Base-by-base conservation (phyloP, 2,113 vertebrate genomes). In the Sterna hirundo region DNA sequence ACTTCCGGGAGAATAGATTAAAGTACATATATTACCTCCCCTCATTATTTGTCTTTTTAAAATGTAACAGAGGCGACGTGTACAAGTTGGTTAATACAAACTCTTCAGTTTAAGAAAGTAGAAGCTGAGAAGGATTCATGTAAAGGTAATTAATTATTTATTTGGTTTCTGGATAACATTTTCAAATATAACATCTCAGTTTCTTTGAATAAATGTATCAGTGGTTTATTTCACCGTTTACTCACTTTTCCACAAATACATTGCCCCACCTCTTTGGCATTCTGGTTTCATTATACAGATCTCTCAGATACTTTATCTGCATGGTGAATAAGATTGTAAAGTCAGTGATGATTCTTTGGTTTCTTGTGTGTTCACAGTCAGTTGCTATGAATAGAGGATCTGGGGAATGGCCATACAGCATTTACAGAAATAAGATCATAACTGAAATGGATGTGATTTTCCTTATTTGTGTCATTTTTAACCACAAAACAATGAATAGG, bases 111-210 rank as follows among this genome's bases (percentile, higher is more conserved):
- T 92, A 94, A 94, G 69, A 96, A 96, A 82, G 76, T 23, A 97
- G 96, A 95, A 97, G 40, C 47, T 89, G 94, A 96, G 80, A 96
- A 84, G 47, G 94, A 97, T 96, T 86, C 36, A 49, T 84, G 61
- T 30, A 36, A 94, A 94, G 40, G 52, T 88, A 88, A 71, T 38
- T 88, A 94, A 90, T 95, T 86, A n/a, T 57, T 89, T 64, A 44
- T 40, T 94, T 86, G 11, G 25, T 89, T 95, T 95, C 88, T 72
- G 54, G 76, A 83, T 72, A 93, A 75, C 55, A 57, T 85, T 86
- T 91, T 78, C 27, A 92, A 96, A 90, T 44, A 57, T 27, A 93
- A 68, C 44, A 68, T 87, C 82, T 96, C 76, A 18, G 40, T 83
- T 91, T 91, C 89, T 91, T 89, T 65, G 58, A 78, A 68, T 90